phyloP scores from a whole-genome alignment of 2,888 invertebrate genomes.

The Clunio marinus region DNA sequence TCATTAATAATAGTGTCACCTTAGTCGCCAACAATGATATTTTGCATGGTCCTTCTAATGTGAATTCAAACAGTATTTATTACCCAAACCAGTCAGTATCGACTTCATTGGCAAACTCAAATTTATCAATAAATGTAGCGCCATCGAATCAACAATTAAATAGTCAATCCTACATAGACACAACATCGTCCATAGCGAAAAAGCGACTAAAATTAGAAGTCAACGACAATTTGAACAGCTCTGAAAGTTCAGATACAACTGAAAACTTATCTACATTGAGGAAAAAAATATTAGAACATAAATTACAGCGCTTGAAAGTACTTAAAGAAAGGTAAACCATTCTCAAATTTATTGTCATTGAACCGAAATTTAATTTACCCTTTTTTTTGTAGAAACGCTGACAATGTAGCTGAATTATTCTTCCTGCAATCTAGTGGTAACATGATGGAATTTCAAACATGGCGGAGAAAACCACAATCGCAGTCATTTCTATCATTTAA shows the following conservation, averaged over 20 bases:
- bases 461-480: constrained; percentile 76
- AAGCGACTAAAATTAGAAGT: constrained; percentile 50
- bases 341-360: not conserved
- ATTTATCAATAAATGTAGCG: not conserved
- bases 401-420: constrained; percentile 78
- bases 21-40: constrained; percentile 42
- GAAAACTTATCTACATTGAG: constrained; percentile 57
- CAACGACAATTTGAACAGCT: not conserved
- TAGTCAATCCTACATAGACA: constrained; percentile 43
- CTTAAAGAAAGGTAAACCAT: constrained; percentile 60
- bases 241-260: constrained; percentile 43
- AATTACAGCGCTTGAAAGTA: constrained; percentile 63
- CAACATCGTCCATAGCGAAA: constrained; percentile 50
- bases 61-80: constrained; percentile 39
- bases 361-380: constrained; percentile 18
- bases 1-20: constrained; percentile 40
- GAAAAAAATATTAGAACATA: constrained; percentile 66
- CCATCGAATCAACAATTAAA: no score
- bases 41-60: constrained; percentile 20
- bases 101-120: constrained; percentile 40
- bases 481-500: constrained; percentile 71
- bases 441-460: constrained; percentile 80
- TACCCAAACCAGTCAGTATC: constrained; percentile 39
- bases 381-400: constrained; percentile 58
- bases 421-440: constrained; percentile 83